Base-by-base conservation (phyloP, 1,140 invertebrate genomes). In the Zaprionus vittiger region DNA sequence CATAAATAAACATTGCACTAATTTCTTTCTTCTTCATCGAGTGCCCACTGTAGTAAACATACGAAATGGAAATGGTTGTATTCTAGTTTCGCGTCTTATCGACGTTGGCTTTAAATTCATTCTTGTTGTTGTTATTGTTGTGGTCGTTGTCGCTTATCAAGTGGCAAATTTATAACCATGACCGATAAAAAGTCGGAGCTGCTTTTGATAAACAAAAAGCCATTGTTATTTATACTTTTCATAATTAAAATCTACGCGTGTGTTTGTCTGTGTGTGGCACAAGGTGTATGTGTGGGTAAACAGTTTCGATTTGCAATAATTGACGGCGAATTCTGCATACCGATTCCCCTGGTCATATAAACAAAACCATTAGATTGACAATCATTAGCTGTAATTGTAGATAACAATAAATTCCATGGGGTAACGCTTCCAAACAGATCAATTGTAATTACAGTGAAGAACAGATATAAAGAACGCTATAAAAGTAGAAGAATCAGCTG, bases 111-210 rank as follows among this genome's bases (percentile, higher is more conserved):
- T 38, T 59, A 67, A 73, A 73, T 73, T 56, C 63, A 55, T 52
- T 52, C 20, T 49, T 59, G 31, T 49, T 41, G 34, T 55, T n/a
- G 17, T 34, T 28, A 15, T 47, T 47, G 17, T 59, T 31, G 41
- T 2, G 41, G 28, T 65, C 31, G 62, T 12, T 22, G 28, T 52
- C 14, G 22, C 57, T 73, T 73, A 77, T 77, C 75, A 77, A 52
- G 6, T 31, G 34, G 34, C 62, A 61, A 66, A 61, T 76, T 71
- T 79, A 80, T 76, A 66, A 38, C 74, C 69, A 56, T 80, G 78
- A 78, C 79, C 70, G 75, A 80, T 78, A 78, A 78, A 68, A 60
- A 28, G 17, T 59, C 54, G 22, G 20, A 26, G 61, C 54, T 44
- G 17, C 22, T 62, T 47, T 59, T 73, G 61, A 77, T 68, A 77